These are phyloP conservation scores for Dioctria linearis DNA, from an alignment of 2,888 invertebrate species.

Conservation along the genomic window DNA sequence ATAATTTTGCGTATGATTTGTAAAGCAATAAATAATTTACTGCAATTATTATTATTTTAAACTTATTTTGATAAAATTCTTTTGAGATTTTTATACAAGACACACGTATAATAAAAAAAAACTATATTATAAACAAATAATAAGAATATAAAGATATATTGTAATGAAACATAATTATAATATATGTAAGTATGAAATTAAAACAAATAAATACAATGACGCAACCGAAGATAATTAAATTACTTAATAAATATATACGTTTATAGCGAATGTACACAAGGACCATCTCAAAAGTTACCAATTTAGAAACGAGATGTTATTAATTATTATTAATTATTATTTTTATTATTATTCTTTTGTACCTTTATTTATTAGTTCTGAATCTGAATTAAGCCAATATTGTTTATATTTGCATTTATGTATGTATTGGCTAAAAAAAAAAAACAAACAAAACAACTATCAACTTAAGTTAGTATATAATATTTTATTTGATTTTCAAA, in stretches of 20 bases:
- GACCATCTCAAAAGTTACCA: constrained; percentile 96
- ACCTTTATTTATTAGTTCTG: not conserved
- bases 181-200: not conserved
- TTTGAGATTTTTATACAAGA: constrained; percentile 32
- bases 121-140: constrained; percentile 54
- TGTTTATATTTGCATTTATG: not conserved
- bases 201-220: constrained; percentile 7
- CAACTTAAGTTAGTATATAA: no score
- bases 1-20: constrained; percentile 41
- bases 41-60: constrained; percentile 14
- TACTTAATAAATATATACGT: constrained; percentile 19
- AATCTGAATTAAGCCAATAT: constrained; percentile 44
- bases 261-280: constrained; percentile 74
- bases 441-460: no score
- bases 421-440: no score
- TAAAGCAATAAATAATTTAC: constrained; percentile 38
- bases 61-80: constrained; percentile 39
- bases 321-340: no score
- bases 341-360: no score
- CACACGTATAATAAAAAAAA: constrained; percentile 51
- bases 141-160: not conserved
- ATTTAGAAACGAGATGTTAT: constrained; percentile 68
- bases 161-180: constrained; percentile 12
- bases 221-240: constrained; percentile 39
- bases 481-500: constrained; percentile 56